Evolutionary conservation across 1,140 invertebrate genomes (phyloP).

Genomic region (Mactra quadrangularis): DNA sequence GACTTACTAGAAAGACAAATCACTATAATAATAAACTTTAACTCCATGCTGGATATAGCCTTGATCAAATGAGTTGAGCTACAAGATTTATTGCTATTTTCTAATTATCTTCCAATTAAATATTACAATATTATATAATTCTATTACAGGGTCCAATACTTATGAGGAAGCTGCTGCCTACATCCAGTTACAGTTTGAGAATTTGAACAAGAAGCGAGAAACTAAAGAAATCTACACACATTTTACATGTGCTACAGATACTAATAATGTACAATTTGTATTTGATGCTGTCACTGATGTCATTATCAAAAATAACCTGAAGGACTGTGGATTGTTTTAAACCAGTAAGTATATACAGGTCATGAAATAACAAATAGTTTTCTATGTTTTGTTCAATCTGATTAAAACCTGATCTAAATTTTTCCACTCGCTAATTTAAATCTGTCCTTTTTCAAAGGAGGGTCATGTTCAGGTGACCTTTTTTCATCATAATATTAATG

Average conservation of each 20-base stretch:
- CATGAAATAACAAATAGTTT: neutral
- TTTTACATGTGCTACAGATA: conserved; percentile 99
- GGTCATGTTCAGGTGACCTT: no score
- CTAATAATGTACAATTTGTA: conserved; percentile 99
- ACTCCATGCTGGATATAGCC: no score
- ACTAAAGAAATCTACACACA: conserved; percentile 99
- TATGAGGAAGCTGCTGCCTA: conserved; percentile 99
- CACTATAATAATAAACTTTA: no score
- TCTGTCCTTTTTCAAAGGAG: no score
- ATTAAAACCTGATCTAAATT: no score
- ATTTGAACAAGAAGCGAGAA: conserved; percentile 96
- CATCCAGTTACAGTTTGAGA: conserved; percentile 99
- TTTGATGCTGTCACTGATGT: conserved; percentile 99
- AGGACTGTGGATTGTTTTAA: conserved; percentile 93
- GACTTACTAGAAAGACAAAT: no score
- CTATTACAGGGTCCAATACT: conserved; percentile 94
- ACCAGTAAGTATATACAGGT: conserved; percentile 22
- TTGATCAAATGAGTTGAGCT: no score
- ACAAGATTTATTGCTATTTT: no score
- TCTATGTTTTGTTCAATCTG: neutral
- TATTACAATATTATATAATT: no score
- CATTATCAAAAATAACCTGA: conserved; percentile 98
- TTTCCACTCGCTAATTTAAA: no score
- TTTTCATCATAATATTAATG: no score
- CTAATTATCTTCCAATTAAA: no score